Evolutionary conservation across 2,113 vertebrate genomes (phyloP), one percentile per base, ranked within the genome.

Genomic region (Hylia prasina): DNA sequence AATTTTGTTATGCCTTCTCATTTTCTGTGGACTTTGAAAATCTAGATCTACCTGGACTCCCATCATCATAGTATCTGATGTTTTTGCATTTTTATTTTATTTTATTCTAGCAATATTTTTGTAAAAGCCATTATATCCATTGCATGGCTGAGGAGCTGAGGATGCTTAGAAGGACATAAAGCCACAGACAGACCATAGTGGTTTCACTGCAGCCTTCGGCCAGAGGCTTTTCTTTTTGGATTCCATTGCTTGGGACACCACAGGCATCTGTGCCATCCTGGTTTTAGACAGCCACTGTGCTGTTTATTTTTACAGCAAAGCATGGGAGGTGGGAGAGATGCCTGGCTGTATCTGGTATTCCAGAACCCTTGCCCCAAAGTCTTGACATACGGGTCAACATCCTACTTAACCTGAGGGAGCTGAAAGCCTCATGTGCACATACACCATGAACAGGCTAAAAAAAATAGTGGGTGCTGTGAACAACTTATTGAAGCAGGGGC

Each of bases 1-100:
- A 73, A 61, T 86, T 85, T 61, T 88, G 24, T 90, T 88, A 66
- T 68, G 47, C 64, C 37, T 95, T 76, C 79, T 88, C 30, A 13
- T 88, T 73, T 92, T 75, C 56, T 53, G 39, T 60, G 54, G 51
- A 58, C 47, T 75, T 50, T 4, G 4, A 89, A 93, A 83, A 73
- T 88, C 70, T 78, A 33, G 53, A 68, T 63, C 58, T 92, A 9
- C 28, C 33, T 90, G 44, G 14, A 63, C 30, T 86, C 31, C 47
- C n/a, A 56, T 69, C 64, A 27, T 76, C 33, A 31, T 53, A 54
- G 9, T 64, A 40, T 47, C 70, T 87, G 61, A 70, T 50, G 40
- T 15, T 35, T 91, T 80, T 53, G 31, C 47, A 27, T 39, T 86
- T 66, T 72, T 60, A 18, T 31, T 48, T 58, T 45, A 60, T 47